Evolutionary conservation across 1,140 invertebrate species (phyloP).

Genomic region (Papilio machaon): DNA sequence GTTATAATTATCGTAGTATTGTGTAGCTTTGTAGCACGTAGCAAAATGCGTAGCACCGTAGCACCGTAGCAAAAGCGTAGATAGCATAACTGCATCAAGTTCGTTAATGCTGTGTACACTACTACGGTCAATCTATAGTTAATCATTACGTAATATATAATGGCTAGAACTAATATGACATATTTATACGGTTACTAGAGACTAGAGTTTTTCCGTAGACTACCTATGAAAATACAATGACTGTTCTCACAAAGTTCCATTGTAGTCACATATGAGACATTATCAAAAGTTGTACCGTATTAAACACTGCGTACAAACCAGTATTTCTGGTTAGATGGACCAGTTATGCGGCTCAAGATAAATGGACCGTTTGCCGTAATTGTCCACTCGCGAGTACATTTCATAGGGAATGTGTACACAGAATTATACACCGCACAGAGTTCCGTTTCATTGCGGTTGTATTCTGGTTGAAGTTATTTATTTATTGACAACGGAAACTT

Average conservation of each 20-base stretch:
- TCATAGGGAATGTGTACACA: slow-evolving; percentile 53
- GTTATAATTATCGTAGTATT: not conserved
- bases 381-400: slow-evolving; percentile 66
- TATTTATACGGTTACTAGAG: not conserved
- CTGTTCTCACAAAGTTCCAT: too few relatives aligned
- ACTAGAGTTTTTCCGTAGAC: not conserved
- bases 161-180: too few relatives aligned
- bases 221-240: too few relatives aligned
- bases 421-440: slow-evolving; percentile 59
- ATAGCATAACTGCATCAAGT: not conserved
- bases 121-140: not conserved
- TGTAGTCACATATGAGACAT: too few relatives aligned
- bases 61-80: not conserved
- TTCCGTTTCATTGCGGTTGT: slow-evolving; percentile 46
- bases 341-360: slow-evolving; percentile 50
- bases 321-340: slow-evolving; percentile 23
- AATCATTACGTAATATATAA: not conserved
- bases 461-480: slow-evolving; percentile 30
- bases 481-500: not conserved
- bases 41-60: not conserved
- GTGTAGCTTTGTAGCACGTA: not conserved
- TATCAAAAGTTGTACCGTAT: not conserved
- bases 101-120: not conserved
- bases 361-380: slow-evolving; percentile 67
- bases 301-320: not conserved